Evolutionary conservation across 2,797 vertebrate genomes (phyloP), one percentile per base, ranked within the genome.

Genomic region (Rhinichthys osculus): DNA sequence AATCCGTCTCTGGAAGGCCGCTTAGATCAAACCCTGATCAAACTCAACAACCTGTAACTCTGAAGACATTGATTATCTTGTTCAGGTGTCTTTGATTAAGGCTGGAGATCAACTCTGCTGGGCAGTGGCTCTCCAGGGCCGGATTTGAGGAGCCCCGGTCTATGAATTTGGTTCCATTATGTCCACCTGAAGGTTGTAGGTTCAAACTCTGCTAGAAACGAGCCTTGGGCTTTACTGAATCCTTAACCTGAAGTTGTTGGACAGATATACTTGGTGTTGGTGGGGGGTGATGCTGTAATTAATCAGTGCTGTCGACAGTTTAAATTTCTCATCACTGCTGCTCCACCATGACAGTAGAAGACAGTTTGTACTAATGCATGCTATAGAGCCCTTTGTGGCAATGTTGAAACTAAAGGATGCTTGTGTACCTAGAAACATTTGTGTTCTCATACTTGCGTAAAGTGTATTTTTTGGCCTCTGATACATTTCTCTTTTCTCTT

Each of bases 401-500:
- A 74, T 47, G n/a, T 16, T 72, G 23, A 57, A 23, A 23, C 8
- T 57, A 57, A 57, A 57, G 6, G 5, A 30, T 64, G 13, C 27
- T 33, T 30, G 62, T 3, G 27, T 33, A 66, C 27, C 14, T 33
- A 17, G 14, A 66, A 66, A 27, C 5, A 66, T 27, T 14, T 16
- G 14, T 70, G 67, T 40, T 70, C 4, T 40, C 9, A 38, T 69
- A 9, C 30, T 69, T 35, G 66, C 1, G 10, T 44, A 27, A 14
- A 44, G 6, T 66, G 21, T 27, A n/a, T 50, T 9, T 33, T 73
- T 50, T 33, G 16, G 4, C 38, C 4, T 62, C 54, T 78, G 1
- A 62, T 79, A 42, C 66, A 2, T 57, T 7, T 17, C 80, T 84
- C 8, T 86, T 47, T 74, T 88, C 23, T 86, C 30, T 88, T 87